Conservation (phyloP, 2,888 invertebrate species). For the Tenthredo scrophulariae region DNA sequence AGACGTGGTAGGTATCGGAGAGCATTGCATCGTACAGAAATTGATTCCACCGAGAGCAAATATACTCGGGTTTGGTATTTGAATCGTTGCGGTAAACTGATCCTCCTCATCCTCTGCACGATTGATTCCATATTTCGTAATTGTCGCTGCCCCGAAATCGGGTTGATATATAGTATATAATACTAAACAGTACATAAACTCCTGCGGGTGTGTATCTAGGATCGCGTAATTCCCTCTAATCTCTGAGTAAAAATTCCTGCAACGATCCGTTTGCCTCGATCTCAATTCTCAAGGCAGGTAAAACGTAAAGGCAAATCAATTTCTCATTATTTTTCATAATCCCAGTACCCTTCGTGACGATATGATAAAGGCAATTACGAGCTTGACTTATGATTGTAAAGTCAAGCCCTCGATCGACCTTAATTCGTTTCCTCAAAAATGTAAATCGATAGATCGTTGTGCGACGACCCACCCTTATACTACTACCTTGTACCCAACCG, state of each 20-base stretch:
- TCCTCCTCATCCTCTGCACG: background rate
- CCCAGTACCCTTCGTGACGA: background rate
- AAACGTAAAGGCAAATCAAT: background rate
- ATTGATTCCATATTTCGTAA: background rate
- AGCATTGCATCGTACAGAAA: conserved; percentile 3
- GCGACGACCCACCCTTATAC: background rate
- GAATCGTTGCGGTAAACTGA: conserved; percentile 14
- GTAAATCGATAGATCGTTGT: background rate
- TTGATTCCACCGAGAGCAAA: background rate
- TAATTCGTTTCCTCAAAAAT: background rate
- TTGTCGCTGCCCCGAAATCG: background rate
- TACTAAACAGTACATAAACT: background rate
- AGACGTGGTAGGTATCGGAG: background rate
- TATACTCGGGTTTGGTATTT: background rate
- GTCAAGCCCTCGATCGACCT: background rate
- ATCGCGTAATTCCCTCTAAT: background rate
- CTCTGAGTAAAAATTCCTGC: background rate
- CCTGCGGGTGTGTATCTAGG: background rate
- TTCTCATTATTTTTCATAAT: background rate
- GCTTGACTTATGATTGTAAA: conserved; percentile 4
- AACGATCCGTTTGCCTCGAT: background rate
- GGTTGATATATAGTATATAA: background rate
- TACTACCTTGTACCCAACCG: background rate
- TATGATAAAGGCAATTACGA: background rate
- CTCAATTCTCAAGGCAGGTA: background rate